Percentiles rank a stretch among this genome's conserved stretches.
These are phyloP conservation scores for Drosophila tropicalis DNA, from an alignment of 1,140 invertebrate species.

Conservation along the genomic window DNA sequence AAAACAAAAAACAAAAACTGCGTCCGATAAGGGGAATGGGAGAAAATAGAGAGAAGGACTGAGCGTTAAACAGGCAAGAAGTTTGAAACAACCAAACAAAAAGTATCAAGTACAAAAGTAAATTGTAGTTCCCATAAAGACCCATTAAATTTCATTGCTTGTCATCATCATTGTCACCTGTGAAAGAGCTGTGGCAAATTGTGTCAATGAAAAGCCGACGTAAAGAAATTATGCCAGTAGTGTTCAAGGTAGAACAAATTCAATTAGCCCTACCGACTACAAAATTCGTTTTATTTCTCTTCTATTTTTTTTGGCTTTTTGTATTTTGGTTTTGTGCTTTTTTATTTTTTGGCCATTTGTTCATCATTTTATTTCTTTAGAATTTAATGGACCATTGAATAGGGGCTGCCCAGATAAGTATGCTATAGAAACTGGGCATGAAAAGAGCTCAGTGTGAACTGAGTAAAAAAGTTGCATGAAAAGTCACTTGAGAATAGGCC, in stretches of 20 bases:
- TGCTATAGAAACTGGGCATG: conserved; percentile 11
- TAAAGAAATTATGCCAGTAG: background rate
- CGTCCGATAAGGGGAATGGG: background rate
- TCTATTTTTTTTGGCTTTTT: background rate
- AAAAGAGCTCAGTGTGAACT: conserved; percentile 10
- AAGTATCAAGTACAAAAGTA: background rate
- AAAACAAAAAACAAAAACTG: conserved; percentile 24
- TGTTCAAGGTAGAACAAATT: background rate
- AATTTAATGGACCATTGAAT: conserved; percentile 37
- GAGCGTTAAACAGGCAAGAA: background rate
- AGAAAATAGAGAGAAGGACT: background rate
- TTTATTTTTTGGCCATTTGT: background rate
- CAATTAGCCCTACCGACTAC: background rate
- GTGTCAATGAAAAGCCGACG: background rate
- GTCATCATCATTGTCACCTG: background rate
- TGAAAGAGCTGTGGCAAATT: background rate
- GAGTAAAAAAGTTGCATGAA: conserved; percentile 10
- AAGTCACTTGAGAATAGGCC: conserved; percentile 5
- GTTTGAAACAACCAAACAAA: background rate
- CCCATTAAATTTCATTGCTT: background rate
- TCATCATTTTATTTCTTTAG: conserved; percentile 21
- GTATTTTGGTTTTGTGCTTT: background rate
- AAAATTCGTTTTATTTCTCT: background rate
- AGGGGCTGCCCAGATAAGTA: background rate
- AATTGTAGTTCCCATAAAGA: background rate